These are phyloP conservation scores for Galendromus occidentalis DNA, from an alignment of 1,140 invertebrate species.

Conservation along the genomic window DNA sequence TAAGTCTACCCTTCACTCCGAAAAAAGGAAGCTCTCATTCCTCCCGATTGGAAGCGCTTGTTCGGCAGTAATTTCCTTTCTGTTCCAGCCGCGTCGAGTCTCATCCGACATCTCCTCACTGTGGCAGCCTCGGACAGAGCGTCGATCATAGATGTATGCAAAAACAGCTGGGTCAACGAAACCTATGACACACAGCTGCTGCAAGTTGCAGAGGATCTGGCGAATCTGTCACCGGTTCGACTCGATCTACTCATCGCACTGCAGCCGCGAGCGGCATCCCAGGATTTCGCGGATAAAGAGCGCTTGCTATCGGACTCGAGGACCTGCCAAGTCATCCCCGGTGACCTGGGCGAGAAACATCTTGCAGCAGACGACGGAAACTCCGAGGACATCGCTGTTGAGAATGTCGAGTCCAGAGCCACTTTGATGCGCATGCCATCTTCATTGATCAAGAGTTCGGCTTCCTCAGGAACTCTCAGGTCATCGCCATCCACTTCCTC, in stretches of 20 bases:
- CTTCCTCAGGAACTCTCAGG: no score
- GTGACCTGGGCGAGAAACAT: no score
- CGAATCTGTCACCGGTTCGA: slow-evolving; percentile 67
- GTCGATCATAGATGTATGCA: slow-evolving; percentile 78
- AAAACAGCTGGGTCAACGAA: slow-evolving; percentile 76
- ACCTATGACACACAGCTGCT: slow-evolving; percentile 61
- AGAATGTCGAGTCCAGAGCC: background rate
- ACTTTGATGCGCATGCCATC: slow-evolving; percentile 6
- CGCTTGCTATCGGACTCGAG: no score
- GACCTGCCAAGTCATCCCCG: no score
- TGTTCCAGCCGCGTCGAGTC: slow-evolving; percentile 56
- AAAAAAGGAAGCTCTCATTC: no score
- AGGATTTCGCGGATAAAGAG: no score
- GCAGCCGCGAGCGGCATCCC: background rate
- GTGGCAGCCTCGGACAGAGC: slow-evolving; percentile 70
- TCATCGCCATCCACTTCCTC: no score
- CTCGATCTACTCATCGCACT: slow-evolving; percentile 51
- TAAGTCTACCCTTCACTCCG: slow-evolving; percentile 30
- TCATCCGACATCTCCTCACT: slow-evolving; percentile 82
- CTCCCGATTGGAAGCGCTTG: no score
- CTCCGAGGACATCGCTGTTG: no score
- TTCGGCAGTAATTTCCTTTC: slow-evolving; percentile 14
- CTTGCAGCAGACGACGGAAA: no score
- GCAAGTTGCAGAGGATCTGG: slow-evolving; percentile 62
- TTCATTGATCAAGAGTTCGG: background rate